Base-by-base conservation (phyloP, 2,888 invertebrate species). In the Molorchus minor region DNA sequence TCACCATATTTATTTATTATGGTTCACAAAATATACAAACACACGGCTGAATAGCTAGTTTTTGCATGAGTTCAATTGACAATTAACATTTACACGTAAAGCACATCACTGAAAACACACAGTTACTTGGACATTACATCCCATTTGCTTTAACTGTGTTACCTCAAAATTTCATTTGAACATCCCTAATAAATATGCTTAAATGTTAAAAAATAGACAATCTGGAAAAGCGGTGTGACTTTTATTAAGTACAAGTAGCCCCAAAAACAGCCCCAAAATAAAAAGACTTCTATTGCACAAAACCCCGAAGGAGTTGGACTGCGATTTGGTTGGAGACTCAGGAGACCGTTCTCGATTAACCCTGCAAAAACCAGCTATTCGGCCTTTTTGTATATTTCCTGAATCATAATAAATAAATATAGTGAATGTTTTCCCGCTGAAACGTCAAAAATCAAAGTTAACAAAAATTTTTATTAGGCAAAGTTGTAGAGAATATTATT, bases 81-180 rank as follows among this genome's bases (percentile, higher is more conserved):
- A 33, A n/a, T 33, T 33, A 33, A 33, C 33, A 33, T 33, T 33
- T 33, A 33, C 33, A 33, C 33, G 33, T 33, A 33, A 33, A 33
- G 30, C 30, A 33, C 33, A 33, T 33, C 33, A 33, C 33, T 33
- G 33, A 33, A 33, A 33, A 7, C 33, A 33, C 33, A 33, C n/a
- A 33, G 33, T 33, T 33, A 33, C 33, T 33, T 33, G 33, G 33
- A 33, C 12, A 33, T 33, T 33, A 33, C 33, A 33, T 33, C n/a
- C 33, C 33, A 33, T 33, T 3, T 33, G 33, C 13, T 33, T 33
- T 8, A 33, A 33, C 33, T 1, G 33, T 33, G 12, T n/a, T 33
- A 33, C 33, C 33, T 33, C 33, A 33, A 33, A 33, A 33, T 33
- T 33, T n/a, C 33, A 33, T 33, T 33, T 33, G n/a, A 33, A 33